Evolutionary conservation across 2,113 vertebrate species (phyloP).

Genomic region (Dascyllus trimaculatus): DNA sequence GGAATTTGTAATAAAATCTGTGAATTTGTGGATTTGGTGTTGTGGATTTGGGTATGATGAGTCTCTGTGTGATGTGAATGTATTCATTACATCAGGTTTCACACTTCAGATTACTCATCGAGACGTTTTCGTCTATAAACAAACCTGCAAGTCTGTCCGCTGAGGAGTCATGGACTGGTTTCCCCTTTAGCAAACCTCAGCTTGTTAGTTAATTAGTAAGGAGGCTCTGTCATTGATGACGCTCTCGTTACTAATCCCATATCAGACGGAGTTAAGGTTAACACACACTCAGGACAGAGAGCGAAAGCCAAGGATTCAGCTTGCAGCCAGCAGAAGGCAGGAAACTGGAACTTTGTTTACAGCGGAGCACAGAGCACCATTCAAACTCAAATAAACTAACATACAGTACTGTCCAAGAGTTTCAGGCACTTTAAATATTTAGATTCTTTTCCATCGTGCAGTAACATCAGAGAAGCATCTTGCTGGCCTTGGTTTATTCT

Average conservation of each 20-base stretch:
- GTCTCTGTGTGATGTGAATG: neutral
- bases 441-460: neutral
- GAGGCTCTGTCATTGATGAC: conserved; percentile 46
- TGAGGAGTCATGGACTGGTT: conserved; percentile 23
- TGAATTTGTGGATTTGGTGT: conserved; percentile 22
- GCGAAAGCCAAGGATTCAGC: conserved; percentile 55
- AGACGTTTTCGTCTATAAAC: neutral
- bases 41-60: neutral
- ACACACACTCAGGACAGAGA: conserved; percentile 43
- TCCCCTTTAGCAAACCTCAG: conserved; percentile 45
- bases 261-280: conserved; percentile 55
- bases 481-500: neutral
- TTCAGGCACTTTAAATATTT: neutral
- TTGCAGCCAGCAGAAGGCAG: conserved; percentile 36
- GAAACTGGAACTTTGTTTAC: conserved; percentile 34
- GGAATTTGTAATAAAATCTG: conserved; percentile 74
- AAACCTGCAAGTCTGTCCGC: neutral
- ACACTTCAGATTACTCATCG: neutral
- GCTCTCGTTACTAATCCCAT: conserved; percentile 60
- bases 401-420: neutral
- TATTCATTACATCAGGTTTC: neutral
- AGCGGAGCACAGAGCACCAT: neutral
- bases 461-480: too few relatives aligned
- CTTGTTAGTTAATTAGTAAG: conserved; percentile 60
- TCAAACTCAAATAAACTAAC: neutral